Evolutionary conservation across 2,888 invertebrate genomes (phyloP), one percentile per base, ranked within the genome.

Genomic region (Odontothrips loti): DNA sequence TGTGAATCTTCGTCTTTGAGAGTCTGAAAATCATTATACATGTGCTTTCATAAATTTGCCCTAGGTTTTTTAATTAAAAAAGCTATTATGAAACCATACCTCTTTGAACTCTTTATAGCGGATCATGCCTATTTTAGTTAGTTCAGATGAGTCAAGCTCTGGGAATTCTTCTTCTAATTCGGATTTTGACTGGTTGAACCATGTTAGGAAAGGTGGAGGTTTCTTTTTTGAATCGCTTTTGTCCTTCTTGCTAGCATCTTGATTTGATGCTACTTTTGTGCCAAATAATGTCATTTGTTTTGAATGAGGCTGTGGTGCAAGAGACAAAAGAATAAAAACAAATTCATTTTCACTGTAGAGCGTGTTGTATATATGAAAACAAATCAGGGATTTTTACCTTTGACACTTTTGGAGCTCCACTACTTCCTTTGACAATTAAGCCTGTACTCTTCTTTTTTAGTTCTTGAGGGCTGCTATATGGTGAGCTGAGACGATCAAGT

Each of bases 111-210:
- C 87, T 84, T 90, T 91, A 85, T 89, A 92, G 79, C 87, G 87
- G 82, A 88, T 87, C 51, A 90, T 88, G 10, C 90, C 90, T 10
- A 89, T 86, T 82, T 91, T 90, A 0, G 91, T 90, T 80, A 93
- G 85, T 82, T 92, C 91, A 0, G 89, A 86, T 0, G 89, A 87
- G 8, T 88, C 88, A 17, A 90, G 84, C 15, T 90, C 90, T 0
- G 92, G 90, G 84, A 90, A 88, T 84, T 92, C 89, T 79, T 87
- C 87, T 84, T 91, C 89, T n/a, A 93, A 85, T 17, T 86, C 84
- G 4, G 88, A 84, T 85, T 91, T 92, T 85, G 91, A 90, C 82
- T 90, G 89, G 0, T 89, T 87, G 83, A 90, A 91, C 92, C 92
- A 93, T 51, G 89, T 88, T 34, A 90, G 87, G 84, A 92, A 92